Evolutionary conservation across 2,888 invertebrate genomes (phyloP).

Genomic region (Entomobrya multifasciata): DNA sequence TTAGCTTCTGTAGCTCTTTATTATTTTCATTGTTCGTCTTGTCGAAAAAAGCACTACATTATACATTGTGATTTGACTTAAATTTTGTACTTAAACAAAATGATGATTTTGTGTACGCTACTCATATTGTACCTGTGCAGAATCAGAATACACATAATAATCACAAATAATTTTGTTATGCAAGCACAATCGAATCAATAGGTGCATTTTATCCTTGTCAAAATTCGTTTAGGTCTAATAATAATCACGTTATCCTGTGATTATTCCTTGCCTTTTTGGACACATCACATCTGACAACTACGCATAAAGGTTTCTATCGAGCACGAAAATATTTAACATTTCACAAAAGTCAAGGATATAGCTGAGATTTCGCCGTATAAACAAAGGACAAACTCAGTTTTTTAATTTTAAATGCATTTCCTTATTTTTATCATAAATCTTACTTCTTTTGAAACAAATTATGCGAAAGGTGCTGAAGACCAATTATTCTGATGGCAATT

Average conservation of each 20-base stretch:
- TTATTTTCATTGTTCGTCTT: no score
- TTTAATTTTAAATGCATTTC: constrained; percentile 3
- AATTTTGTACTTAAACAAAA: no score
- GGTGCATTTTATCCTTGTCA: constrained; percentile 51
- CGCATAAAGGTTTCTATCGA: not conserved
- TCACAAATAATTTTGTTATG: constrained; percentile 19
- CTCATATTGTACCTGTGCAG: no score
- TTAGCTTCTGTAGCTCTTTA: no score
- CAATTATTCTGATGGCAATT: no score
- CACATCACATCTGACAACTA: not conserved
- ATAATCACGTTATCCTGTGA: constrained; percentile 56
- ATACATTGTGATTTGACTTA: no score
- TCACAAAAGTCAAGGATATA: constrained; percentile 7
- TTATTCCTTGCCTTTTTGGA: constrained; percentile 49
- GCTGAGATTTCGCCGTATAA: not conserved
- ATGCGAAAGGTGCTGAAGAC: no score
- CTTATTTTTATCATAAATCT: not conserved
- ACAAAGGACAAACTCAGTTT: constrained; percentile 6
- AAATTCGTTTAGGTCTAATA: constrained; percentile 65
- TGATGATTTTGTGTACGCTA: no score
- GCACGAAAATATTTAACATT: not conserved
- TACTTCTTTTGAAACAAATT: not conserved
- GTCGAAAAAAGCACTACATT: no score
- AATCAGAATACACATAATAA: no score
- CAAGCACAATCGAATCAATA: constrained; percentile 17